Conservation (phyloP, 1,140 invertebrate species). For the Sinella curviseta region DNA sequence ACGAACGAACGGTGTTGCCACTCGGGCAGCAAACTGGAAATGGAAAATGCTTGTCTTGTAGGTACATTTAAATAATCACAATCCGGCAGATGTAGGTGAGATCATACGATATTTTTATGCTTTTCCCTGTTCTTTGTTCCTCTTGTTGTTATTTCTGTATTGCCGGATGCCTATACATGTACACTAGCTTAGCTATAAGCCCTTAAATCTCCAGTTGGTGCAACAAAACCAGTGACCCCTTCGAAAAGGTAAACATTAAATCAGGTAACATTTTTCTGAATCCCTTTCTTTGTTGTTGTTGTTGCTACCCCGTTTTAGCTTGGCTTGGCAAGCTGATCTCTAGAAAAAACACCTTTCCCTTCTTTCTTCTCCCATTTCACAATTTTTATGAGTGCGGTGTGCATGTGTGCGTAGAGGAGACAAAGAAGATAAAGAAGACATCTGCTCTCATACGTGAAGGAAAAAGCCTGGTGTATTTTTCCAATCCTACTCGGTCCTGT, state of each 20-base stretch:
- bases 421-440: background rate
- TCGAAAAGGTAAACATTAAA: constrained; percentile 14
- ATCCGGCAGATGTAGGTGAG: too few relatives aligned
- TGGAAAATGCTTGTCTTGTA: too few relatives aligned
- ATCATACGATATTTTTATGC: too few relatives aligned
- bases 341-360: background rate
- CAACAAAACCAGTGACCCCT: constrained; percentile 4
- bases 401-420: background rate
- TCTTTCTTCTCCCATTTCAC: background rate
- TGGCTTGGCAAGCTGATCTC: background rate
- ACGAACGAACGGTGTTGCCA: too few relatives aligned
- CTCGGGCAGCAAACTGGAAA: too few relatives aligned
- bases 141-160: background rate
- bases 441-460: background rate
- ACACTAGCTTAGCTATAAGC: too few relatives aligned
- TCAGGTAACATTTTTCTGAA: constrained; percentile 6
- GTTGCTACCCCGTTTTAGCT: background rate
- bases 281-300: background rate
- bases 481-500: background rate
- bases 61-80: too few relatives aligned
- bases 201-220: background rate
- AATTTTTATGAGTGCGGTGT: too few relatives aligned
- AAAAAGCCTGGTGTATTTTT: background rate
- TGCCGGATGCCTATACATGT: too few relatives aligned
- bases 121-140: background rate